Evolutionary conservation across 2,113 vertebrate species (phyloP), one percentile per base, ranked within the genome.

Genomic region (Planiliza haematocheilus): DNA sequence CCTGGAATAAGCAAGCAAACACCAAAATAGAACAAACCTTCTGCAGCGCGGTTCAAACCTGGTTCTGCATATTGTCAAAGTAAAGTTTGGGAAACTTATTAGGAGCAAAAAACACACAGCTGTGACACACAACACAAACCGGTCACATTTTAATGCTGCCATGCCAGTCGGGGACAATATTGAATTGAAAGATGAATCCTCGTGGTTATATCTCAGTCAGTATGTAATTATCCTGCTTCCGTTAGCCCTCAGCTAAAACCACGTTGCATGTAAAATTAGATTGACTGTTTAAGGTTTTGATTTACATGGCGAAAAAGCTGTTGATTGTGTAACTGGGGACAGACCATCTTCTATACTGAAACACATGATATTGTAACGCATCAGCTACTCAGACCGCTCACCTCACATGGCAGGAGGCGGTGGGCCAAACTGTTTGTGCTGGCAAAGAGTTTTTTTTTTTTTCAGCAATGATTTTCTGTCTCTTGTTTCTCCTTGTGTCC

Each of bases 11-110:
- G 67, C 39, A 65, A 73, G 24, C 24, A 30, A 30, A 30, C 24
- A 45, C 46, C 9, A 20, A 70, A 72, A 68, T 70, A 72, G 66
- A 71, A 30, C 17, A 20, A 52, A 38, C 20, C 7, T 52, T 17
- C 57, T 70, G 53, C 59, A 58, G 39, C 53, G 57, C 1, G 21
- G n/a, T 24, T 59, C 14, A 17, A 75, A 48, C 36, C 30, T 21
- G n/a, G 4, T 18, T 64, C 36, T 56, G 49, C 20, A 21, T 14
- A 20, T 30, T 2, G 7, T 61, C 34, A 61, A 13, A 38, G 50
- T 16, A 18, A 21, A 50, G 21, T 12, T 0, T 42, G 50, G 7
- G 45, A 7, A 52, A 59, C 37, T 43, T 20, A 52, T 17, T 7
- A 46, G 34, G 42, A 55, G 17, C 17, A 73, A 9, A 53, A 53